These are phyloP conservation scores for Palaemon carinicauda DNA, from an alignment of 1,140 invertebrate genomes.

Conservation along the genomic window DNA sequence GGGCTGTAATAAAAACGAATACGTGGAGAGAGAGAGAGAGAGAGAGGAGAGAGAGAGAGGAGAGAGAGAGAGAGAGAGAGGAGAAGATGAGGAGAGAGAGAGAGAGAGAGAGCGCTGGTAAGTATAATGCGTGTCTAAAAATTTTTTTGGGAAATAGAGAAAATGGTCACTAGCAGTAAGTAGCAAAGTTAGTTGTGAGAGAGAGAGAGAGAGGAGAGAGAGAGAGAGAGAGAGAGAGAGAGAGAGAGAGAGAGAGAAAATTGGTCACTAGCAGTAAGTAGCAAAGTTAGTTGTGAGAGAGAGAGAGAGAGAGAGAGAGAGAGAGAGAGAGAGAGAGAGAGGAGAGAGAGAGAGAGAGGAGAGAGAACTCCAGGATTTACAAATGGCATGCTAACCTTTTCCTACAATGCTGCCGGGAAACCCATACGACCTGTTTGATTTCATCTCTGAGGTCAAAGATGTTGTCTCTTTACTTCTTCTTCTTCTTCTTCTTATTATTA, in stretches of 20 bases:
- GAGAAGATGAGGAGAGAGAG: not conserved
- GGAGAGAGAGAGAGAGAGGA: not conserved
- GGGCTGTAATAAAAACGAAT: not conserved
- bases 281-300: no score
- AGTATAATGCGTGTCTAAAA: not conserved
- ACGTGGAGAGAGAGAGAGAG: not conserved
- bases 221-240: not conserved
- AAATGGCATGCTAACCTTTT: no score
- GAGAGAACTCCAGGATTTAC: no score
- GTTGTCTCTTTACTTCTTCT: no score
- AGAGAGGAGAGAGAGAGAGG: conserved; percentile 18
- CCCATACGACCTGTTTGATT: no score
- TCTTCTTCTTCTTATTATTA: no score
- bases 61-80: conserved; percentile 25
- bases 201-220: not conserved
- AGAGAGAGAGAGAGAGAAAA: conserved; percentile 10
- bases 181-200: no score
- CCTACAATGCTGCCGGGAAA: no score
- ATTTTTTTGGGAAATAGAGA: not conserved
- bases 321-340: conserved; percentile 16
- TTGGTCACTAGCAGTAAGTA: not conserved
- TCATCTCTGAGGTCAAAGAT: no score
- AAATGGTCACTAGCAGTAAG: no score
- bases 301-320: conserved; percentile 15
- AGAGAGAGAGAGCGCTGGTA: not conserved